Conservation (phyloP, 2,888 invertebrate species). For the Lampropteryx suffumata region DNA sequence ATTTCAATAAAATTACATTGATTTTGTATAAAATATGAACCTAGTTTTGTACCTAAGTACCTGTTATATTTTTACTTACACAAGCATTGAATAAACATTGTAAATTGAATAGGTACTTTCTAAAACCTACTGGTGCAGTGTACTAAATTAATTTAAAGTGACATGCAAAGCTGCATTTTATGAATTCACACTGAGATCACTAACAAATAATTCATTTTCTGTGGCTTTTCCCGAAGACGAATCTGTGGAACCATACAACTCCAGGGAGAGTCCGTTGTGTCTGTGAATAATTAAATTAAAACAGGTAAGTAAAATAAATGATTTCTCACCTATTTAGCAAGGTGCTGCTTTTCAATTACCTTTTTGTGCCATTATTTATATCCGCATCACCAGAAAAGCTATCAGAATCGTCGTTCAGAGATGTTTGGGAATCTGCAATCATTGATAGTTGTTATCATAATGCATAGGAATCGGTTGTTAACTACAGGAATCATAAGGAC, state of each 20-base stretch:
- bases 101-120: no score
- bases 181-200: slow-evolving; percentile 56
- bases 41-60: no score
- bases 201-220: slow-evolving; percentile 55
- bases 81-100: no score
- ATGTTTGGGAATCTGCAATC: slow-evolving; percentile 77
- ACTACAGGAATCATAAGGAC: no score
- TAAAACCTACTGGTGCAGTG: no score
- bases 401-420: slow-evolving; percentile 78
- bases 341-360: slow-evolving; percentile 15
- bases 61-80: no score
- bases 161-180: slow-evolving; percentile 1
- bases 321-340: no score
- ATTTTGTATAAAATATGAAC: no score
- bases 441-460: not conserved
- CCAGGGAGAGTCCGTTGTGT: slow-evolving; percentile 55
- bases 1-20: no score
- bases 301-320: no score
- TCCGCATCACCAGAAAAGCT: slow-evolving; percentile 69
- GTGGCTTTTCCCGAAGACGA: slow-evolving; percentile 54
- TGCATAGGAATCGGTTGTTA: no score
- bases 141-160: no score
- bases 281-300: slow-evolving; percentile 43
- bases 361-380: slow-evolving; percentile 29
- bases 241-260: slow-evolving; percentile 53